Evolutionary conservation across 2,113 vertebrate genomes (phyloP).

Genomic region (Sapajus apella): DNA sequence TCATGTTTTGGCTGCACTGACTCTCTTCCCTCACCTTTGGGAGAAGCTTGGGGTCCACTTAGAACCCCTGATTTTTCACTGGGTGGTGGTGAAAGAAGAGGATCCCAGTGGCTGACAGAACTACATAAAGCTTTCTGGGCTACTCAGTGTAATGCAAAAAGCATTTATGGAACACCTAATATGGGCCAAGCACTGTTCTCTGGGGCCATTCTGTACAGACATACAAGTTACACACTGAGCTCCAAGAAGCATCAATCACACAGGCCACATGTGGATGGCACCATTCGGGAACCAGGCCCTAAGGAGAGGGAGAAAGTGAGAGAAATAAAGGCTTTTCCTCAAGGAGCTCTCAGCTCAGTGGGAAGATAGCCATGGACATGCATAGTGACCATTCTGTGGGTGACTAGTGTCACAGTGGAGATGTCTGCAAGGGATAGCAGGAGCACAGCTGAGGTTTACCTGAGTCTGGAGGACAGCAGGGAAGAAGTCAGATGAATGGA

Average conservation of each 20-base stretch:
- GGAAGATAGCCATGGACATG: not conserved
- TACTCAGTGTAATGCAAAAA: not conserved
- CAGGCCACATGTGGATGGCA: accelerated
- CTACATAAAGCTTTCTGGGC: not conserved
- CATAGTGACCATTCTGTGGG: accelerated
- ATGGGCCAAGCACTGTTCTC: not conserved
- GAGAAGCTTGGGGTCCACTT: not conserved
- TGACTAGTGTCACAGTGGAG: not conserved
- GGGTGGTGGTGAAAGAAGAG: not conserved
- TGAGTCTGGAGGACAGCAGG: not conserved
- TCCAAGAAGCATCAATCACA: not conserved
- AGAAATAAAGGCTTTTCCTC: not conserved
- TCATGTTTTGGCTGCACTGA: not conserved
- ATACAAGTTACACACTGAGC: not conserved
- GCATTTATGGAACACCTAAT: not conserved
- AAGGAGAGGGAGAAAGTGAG: not conserved
- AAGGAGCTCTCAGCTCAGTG: not conserved
- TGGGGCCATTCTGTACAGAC: not conserved
- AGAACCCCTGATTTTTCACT: slow-evolving; percentile 10
- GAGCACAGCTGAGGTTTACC: not conserved
- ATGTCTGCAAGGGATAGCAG: not conserved
- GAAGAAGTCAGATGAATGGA: not conserved
- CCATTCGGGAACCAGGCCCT: not conserved
- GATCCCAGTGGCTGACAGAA: not conserved
- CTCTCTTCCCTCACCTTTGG: not conserved